Evolutionary conservation across 2,797 vertebrate genomes (phyloP), one percentile per base, ranked within the genome.

Genomic region (Pangasius djambal): DNA sequence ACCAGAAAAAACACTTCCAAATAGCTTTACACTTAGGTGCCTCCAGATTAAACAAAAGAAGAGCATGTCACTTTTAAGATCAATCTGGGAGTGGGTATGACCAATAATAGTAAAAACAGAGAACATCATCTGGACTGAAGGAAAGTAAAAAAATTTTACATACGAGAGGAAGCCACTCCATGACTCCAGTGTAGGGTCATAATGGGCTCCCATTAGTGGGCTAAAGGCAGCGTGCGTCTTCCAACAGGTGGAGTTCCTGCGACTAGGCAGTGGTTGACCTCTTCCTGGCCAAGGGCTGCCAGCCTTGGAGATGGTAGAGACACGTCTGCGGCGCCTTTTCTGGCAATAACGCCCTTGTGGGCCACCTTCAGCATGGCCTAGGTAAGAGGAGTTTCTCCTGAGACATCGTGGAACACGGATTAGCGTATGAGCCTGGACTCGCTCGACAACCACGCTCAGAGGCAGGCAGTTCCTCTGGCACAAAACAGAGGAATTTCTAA

Each of bases 91-190:
- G 77, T 22, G 9, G 16, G 44, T 28, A 16, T 88, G 37, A 70
- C 16, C 13, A 69, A 4, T 20, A 84, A 63, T 12, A 57, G 13
- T 37, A 37, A 67, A 87, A 74, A 69, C 34, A 82, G 28, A 50
- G 48, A 84, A n/a, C 8, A 67, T 48, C 20, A 75, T 77, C n/a
- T 57, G 55, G 52, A 88, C 83, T 78, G 74, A 86, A 85, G 2
- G 44, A 88, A 90, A 81, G 61, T 59, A 89, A 89, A 89, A 89
- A 86, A 25, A 37, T 74, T 70, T 87, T 96, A 98, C 98, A 95
- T 98, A 99, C 97, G 96, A 96, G 93, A 98, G 94, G 89, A 96
- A 96, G 91, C 95, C 81, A 88, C 95, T 97, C 97, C 97, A 97
- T 91, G 94, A 91, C 37, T 97, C 97, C 69, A 94, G 92, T 0